Evolutionary conservation across 2,113 vertebrate species (phyloP), one percentile per base, ranked within the genome.

Genomic region (Dryoscopus gambensis): DNA sequence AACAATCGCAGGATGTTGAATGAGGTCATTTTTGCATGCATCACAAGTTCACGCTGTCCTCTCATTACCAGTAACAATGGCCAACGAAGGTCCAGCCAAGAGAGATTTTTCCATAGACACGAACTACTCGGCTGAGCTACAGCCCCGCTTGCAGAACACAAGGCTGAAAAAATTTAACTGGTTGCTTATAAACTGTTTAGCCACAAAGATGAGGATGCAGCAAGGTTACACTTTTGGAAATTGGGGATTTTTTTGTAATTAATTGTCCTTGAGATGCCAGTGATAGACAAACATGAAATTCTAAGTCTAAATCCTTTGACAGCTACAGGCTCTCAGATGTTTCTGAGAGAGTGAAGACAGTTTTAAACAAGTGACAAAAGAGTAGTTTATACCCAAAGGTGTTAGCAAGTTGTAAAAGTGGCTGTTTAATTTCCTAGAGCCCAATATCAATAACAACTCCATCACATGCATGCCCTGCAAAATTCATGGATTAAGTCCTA

Each of bases 1-100:
- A 93, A 96, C 95, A 95, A 96, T 94, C 67, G 94, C 89, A 97
- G 96, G 96, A 96, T 95, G 90, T 70, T 77, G 94, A 95, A 80
- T 93, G 86, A 97, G 95, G 89, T 92, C 94, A 90, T 71, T 90
- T 70, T 9, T 60, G 67, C 89, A 92, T 3, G 56, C 75, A 70
- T 73, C 79, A 3, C 23, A 95, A 95, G 93, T 93, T 96, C 94
- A 95, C 0, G 2, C 79, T 95, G 93, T 96, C 94, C 94, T 93
- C 93, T 93, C 89, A 28, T 92, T 95, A 95, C 83, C 73, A 93
- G 37, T 67, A 93, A 96, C 94, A 97, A 93, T 89, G 89, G 65
- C 49, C 74, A 81, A 84, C 0, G 0, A 88, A 88, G 80, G 80
- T 67, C 76, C 86, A 89, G 93, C 95, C 93, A 96, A 90, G 56